Conservation (phyloP, 2,113 vertebrate species). For the Vimba vimba region DNA sequence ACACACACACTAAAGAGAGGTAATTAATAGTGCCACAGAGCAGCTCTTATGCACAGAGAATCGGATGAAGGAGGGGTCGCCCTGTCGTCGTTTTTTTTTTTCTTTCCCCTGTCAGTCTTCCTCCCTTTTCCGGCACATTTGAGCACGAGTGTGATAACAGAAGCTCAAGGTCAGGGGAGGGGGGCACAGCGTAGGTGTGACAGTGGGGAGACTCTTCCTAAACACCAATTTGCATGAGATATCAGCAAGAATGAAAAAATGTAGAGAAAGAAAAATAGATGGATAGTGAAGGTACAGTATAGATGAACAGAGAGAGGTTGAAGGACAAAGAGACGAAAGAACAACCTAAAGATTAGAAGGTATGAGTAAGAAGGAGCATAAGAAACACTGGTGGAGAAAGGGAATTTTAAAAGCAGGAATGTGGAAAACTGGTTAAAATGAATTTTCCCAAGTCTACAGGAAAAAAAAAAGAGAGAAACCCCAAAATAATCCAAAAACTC, state of each 20-base stretch:
- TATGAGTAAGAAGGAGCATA: background rate
- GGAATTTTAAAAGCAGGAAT: background rate
- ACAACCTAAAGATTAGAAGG: background rate
- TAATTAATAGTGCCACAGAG: slow-evolving; percentile 60
- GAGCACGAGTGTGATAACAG: slow-evolving; percentile 69
- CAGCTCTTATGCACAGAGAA: slow-evolving; percentile 51
- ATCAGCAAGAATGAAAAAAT: slow-evolving; percentile 47
- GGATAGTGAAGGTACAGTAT: background rate
- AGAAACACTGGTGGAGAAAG: background rate
- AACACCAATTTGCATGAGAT: slow-evolving; percentile 59
- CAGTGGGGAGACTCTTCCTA: slow-evolving; percentile 17
- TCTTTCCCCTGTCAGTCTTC: slow-evolving; percentile 56
- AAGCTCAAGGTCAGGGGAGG: slow-evolving; percentile 73
- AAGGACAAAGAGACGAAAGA: background rate
- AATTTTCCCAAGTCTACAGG: background rate
- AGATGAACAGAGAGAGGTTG: background rate
- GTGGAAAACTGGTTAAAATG: background rate
- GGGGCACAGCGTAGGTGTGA: slow-evolving; percentile 6
- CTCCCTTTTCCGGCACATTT: slow-evolving; percentile 66
- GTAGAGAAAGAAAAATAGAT: slow-evolving; percentile 53
- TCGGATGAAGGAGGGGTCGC: slow-evolving; percentile 58
- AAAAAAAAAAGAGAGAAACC: background rate
- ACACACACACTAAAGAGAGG: slow-evolving; percentile 51
- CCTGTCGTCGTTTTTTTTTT: slow-evolving; percentile 41
- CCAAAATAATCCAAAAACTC: background rate